These are phyloP conservation scores for Coturnix japonica DNA, from an alignment of 2,113 vertebrate species.

Conservation along the genomic window DNA sequence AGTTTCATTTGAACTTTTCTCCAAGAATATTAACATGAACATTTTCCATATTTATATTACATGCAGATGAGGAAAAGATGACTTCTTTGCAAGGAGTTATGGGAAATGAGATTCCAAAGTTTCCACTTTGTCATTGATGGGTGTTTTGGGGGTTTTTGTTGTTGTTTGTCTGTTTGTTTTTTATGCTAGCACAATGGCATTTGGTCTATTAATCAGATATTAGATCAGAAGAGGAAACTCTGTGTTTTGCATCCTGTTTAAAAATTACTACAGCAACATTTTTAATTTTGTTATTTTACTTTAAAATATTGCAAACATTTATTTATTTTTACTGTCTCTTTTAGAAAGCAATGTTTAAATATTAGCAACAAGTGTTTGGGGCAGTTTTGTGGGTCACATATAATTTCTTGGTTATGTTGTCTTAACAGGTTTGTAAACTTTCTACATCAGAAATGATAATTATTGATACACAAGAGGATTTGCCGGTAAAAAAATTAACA, in stretches of 20 bases:
- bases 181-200: background rate
- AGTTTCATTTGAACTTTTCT: background rate
- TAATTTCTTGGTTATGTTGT: slow-evolving; percentile 31
- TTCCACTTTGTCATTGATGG: background rate
- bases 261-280: background rate
- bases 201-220: background rate
- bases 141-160: background rate
- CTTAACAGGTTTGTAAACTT: slow-evolving; percentile 69
- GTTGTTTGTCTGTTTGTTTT: background rate
- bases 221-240: background rate
- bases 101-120: background rate
- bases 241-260: background rate
- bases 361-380: background rate
- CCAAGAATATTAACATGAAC: background rate
- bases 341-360: background rate
- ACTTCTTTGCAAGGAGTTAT: background rate
- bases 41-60: background rate
- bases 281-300: background rate
- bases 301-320: background rate
- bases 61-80: background rate
- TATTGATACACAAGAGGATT: slow-evolving; percentile 76
- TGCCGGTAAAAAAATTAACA: slow-evolving; percentile 82
- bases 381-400: background rate
- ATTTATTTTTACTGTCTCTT: background rate
- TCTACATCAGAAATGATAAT: slow-evolving; percentile 56